These are phyloP conservation scores for Papilio polyxenes DNA, from an alignment of 1,140 invertebrate genomes.

Conservation along the genomic window DNA sequence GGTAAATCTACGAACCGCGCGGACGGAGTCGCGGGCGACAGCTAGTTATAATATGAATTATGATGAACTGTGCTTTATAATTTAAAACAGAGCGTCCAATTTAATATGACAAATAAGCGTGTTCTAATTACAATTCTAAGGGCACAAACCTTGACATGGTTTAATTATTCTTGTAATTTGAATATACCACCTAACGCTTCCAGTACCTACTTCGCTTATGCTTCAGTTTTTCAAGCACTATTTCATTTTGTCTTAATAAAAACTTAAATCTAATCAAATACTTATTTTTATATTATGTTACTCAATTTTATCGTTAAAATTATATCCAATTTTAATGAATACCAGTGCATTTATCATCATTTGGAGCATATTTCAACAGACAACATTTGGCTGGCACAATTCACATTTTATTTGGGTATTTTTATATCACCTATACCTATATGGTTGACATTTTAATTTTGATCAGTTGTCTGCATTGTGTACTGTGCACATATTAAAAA, in stretches of 20 bases:
- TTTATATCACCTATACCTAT: not conserved
- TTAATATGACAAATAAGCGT: constrained; percentile 6
- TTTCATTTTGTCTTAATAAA: not conserved
- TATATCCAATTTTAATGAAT: not conserved
- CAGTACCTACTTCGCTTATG: not conserved
- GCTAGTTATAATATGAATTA: not conserved
- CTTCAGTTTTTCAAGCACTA: constrained; percentile 8
- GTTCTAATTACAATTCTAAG: not conserved
- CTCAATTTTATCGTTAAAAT: not conserved
- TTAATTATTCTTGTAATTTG: not conserved
- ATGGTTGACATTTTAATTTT: not conserved
- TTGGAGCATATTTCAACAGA: not conserved
- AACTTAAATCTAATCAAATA: not conserved
- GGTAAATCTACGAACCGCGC: too few species aligned
- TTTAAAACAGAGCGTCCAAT: not conserved
- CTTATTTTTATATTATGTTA: not conserved
- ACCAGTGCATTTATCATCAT: not conserved
- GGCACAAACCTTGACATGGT: constrained; percentile 4
- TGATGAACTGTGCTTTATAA: not conserved
- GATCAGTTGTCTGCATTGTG: too few species aligned
- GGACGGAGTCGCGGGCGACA: too few species aligned
- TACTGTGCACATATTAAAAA: too few species aligned
- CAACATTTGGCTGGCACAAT: not conserved
- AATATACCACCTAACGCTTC: not conserved
- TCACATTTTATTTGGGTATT: not conserved